These are phyloP conservation scores for Enteromius fasciolatus DNA, from an alignment of 2,797 vertebrate genomes.

Conservation along the genomic window DNA sequence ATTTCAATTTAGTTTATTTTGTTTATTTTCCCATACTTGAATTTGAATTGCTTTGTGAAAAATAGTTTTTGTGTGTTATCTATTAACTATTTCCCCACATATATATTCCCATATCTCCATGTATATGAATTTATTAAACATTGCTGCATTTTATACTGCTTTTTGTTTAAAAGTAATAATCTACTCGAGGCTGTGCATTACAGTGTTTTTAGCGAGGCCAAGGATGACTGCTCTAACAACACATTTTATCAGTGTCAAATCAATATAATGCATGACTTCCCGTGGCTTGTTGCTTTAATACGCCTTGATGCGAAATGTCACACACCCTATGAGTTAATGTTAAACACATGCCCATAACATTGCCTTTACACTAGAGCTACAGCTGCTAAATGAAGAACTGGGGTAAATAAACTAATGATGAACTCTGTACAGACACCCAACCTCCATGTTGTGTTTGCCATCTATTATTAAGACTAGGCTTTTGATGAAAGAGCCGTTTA, in stretches of 20 bases:
- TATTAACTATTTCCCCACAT: background rate
- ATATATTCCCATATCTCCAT: background rate
- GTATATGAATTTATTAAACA: background rate
- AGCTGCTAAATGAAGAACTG: conserved; percentile 27
- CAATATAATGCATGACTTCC: background rate
- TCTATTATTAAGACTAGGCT: conserved; percentile 38
- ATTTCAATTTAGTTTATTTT: background rate
- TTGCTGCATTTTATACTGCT: background rate
- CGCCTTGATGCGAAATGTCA: conserved; percentile 14
- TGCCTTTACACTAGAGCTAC: conserved; percentile 7
- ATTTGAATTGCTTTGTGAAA: background rate
- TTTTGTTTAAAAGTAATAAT: background rate
- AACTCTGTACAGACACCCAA: conserved; percentile 16
- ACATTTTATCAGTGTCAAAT: background rate
- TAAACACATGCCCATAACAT: background rate
- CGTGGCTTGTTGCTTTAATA: background rate
- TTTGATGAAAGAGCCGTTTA: conserved; percentile 39
- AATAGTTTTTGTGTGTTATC: background rate
- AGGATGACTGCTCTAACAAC: conserved; percentile 7
- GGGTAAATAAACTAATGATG: conserved; percentile 26
- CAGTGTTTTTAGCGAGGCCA: conserved; percentile 2
- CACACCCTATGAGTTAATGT: background rate
- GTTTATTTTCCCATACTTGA: background rate
- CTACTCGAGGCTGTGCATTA: background rate
- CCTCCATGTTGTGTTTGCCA: conserved; percentile 25